Conservation (phyloP, 2,113 vertebrate genomes). For the Megaleporinus macrocephalus region DNA sequence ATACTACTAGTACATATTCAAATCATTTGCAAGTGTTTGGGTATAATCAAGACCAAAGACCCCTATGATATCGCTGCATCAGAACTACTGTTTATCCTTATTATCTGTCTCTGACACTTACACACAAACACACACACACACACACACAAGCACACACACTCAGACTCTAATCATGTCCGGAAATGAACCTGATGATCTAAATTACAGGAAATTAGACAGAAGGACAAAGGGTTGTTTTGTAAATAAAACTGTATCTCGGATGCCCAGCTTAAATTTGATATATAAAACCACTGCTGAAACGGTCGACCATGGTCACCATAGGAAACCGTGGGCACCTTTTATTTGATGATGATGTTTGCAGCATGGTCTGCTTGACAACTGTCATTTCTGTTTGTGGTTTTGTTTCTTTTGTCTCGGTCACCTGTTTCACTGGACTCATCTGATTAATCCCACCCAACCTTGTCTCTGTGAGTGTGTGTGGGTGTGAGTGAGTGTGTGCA, state of each 20-base stretch:
- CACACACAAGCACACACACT: too few species aligned
- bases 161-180: neutral
- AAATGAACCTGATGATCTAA: neutral
- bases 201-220: neutral
- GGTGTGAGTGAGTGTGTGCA: constrained; percentile 20
- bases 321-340: neutral
- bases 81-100: constrained; percentile 17
- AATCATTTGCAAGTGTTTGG: constrained; percentile 70
- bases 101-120: too few species aligned
- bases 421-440: constrained; percentile 57
- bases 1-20: neutral
- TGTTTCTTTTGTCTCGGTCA: constrained; percentile 48
- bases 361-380: neutral
- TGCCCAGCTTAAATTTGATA: neutral
- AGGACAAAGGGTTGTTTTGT: neutral
- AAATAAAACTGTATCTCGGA: neutral
- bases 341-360: neutral
- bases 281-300: neutral
- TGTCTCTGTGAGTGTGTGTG: constrained; percentile 51
- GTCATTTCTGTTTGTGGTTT: neutral
- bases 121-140: too few species aligned
- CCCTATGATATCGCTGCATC: constrained; percentile 51
- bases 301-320: neutral
- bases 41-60: constrained; percentile 65
- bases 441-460: constrained; percentile 55